Percentiles rank a stretch among this genome's conserved stretches.
These are phyloP conservation scores for Mobula birostris DNA, from an alignment of 2,113 vertebrate genomes.

Conservation along the genomic window DNA sequence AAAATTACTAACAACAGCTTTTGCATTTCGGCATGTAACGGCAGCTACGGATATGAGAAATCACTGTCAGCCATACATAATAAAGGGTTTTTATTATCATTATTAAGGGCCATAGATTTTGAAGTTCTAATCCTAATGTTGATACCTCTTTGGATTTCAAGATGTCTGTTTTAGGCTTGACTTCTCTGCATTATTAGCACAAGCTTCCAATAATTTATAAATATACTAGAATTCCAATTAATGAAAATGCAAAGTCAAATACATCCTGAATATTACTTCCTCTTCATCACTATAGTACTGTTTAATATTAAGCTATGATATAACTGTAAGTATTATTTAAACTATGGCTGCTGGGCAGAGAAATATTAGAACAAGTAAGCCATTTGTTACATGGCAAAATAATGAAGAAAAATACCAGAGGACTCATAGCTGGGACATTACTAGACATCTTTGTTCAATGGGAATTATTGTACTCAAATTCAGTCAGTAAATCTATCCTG, in stretches of 20 bases:
- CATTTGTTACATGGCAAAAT: conserved; percentile 68
- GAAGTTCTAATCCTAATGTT: too few species aligned
- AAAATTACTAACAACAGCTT: too few species aligned
- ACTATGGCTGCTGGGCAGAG: conserved; percentile 39
- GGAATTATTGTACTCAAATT: conserved; percentile 70
- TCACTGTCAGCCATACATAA: too few species aligned
- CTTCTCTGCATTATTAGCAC: neutral
- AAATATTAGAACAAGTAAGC: conserved; percentile 59
- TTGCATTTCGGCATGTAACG: too few species aligned
- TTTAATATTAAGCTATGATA: too few species aligned
- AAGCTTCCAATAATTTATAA: neutral
- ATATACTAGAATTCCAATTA: neutral
- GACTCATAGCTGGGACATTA: conserved; percentile 87
- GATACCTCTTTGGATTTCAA: neutral
- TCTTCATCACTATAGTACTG: neutral
- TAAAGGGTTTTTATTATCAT: too few species aligned
- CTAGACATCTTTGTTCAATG: conserved; percentile 73
- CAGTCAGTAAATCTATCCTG: conserved; percentile 75
- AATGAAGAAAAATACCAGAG: conserved; percentile 83
- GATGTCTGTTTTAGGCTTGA: neutral
- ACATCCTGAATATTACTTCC: neutral
- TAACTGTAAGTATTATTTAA: neutral
- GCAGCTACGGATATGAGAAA: too few species aligned
- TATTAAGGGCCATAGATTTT: too few species aligned
- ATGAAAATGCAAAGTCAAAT: neutral